Percentiles rank a stretch among this genome's conserved stretches.
These are phyloP conservation scores for Otus sunia DNA, from an alignment of 2,113 vertebrate species.

Conservation along the genomic window DNA sequence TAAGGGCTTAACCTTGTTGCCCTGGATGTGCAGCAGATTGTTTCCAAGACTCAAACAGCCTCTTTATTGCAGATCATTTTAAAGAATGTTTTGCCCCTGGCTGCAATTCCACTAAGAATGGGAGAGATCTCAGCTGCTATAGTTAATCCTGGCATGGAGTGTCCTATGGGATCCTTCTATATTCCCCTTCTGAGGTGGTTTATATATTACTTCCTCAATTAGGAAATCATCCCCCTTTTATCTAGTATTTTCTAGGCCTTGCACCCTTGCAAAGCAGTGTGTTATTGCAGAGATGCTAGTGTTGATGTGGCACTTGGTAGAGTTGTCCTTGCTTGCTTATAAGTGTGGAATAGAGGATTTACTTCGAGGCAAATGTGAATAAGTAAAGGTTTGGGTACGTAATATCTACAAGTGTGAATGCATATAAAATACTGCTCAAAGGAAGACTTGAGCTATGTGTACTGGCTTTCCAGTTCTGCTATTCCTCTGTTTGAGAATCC, in stretches of 20 bases:
- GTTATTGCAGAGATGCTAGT: background rate
- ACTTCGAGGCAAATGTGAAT: background rate
- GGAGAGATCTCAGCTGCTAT: background rate
- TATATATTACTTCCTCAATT: background rate
- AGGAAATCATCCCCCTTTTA: background rate
- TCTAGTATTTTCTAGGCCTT: background rate
- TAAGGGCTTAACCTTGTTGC: background rate
- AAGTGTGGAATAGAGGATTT: background rate
- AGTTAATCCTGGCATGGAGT: background rate
- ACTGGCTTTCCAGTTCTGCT: background rate
- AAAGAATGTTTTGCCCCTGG: background rate
- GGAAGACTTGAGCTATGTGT: background rate
- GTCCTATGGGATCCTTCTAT: background rate
- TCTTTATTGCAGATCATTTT: background rate
- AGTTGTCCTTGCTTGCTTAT: background rate
- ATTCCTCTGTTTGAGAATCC: background rate
- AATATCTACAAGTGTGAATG: background rate
- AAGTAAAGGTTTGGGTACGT: background rate
- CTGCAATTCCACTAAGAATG: background rate
- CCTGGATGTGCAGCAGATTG: background rate
- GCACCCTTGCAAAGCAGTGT: background rate
- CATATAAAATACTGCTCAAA: background rate
- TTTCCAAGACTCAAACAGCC: background rate
- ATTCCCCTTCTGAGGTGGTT: background rate
- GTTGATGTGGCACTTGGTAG: background rate